Evolutionary conservation across 2,888 invertebrate species (phyloP).

Genomic region (Hirtodrosophila histrioides): DNA sequence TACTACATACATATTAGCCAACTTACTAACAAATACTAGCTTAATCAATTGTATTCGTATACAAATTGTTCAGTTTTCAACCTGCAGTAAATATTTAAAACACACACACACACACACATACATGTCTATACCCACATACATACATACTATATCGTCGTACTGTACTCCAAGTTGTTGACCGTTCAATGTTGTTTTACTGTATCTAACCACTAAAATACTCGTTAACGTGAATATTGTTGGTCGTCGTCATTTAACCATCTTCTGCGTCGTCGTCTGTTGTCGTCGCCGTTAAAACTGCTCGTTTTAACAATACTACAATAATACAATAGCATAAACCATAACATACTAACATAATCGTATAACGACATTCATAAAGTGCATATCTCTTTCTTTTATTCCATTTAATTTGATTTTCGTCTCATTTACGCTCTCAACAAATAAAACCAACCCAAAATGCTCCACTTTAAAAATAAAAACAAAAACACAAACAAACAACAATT

Average conservation of each 20-base stretch:
- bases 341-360: constrained; percentile 45
- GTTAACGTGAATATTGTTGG: constrained; percentile 30
- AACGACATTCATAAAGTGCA: constrained; percentile 67
- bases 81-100: constrained; percentile 22
- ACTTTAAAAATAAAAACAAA: no score
- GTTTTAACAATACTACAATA: constrained; percentile 37
- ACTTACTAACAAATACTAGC: constrained; percentile 18
- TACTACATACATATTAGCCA: constrained; percentile 24
- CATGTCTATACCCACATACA: constrained; percentile 6
- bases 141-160: constrained; percentile 47
- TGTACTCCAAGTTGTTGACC: constrained; percentile 54
- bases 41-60: constrained; percentile 1
- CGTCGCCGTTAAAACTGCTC: constrained; percentile 12
- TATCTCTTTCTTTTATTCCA: constrained; percentile 72
- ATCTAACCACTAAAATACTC: constrained; percentile 31
- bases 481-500: constrained; percentile 32
- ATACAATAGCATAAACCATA: constrained; percentile 41
- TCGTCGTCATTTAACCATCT: constrained; percentile 34
- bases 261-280: constrained; percentile 37
- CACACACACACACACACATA: constrained; percentile 5
- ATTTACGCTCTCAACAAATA: constrained; percentile 39
- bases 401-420: constrained; percentile 65
- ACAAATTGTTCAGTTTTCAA: constrained; percentile 1
- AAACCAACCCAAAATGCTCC: constrained; percentile 35
- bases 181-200: constrained; percentile 66